phyloP scores from a whole-genome alignment of 2,113 vertebrate species.

The Pelvicachromis taeniatus region DNA sequence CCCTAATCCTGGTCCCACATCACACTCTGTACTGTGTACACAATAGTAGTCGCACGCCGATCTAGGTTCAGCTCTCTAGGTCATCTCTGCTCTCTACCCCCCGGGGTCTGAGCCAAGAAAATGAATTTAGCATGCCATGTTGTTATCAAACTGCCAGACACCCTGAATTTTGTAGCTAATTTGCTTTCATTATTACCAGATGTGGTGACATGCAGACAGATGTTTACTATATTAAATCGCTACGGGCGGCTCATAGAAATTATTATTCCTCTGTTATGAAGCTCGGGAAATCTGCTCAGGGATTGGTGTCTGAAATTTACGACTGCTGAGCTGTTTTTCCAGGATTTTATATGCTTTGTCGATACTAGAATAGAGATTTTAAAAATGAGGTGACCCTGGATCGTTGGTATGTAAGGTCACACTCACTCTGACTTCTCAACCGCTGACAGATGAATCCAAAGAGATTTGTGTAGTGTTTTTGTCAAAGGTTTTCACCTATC shows the following conservation, averaged over 20 bases:
- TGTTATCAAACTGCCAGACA: slow-evolving; percentile 78
- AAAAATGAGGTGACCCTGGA: slow-evolving; percentile 12
- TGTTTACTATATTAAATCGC: slow-evolving; percentile 65
- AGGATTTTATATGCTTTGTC: slow-evolving; percentile 19
- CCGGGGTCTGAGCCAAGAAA: slow-evolving; percentile 65
- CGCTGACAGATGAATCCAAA: slow-evolving; percentile 8
- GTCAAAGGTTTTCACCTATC: neutral
- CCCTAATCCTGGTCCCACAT: slow-evolving; percentile 27
- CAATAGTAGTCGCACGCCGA: slow-evolving; percentile 11
- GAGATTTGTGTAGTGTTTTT: slow-evolving; percentile 7
- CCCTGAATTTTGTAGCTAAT: slow-evolving; percentile 76
- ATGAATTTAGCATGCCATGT: slow-evolving; percentile 69
- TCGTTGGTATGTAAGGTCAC: neutral
- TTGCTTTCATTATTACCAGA: slow-evolving; percentile 82
- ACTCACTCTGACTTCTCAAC: neutral
- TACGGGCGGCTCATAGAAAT: slow-evolving; percentile 41
- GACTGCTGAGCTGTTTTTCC: neutral
- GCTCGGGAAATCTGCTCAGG: slow-evolving; percentile 31
- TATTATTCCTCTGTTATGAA: slow-evolving; percentile 39
- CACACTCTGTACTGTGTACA: slow-evolving; percentile 5
- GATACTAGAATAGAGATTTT: slow-evolving; percentile 4
- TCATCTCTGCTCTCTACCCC: neutral
- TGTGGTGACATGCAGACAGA: slow-evolving; percentile 77
- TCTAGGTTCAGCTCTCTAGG: slow-evolving; percentile 33
- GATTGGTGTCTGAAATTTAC: slow-evolving; percentile 27